Percentiles rank a stretch among this genome's conserved stretches.
These are phyloP conservation scores for Melanostoma scalare DNA, from an alignment of 2,888 invertebrate genomes.

Conservation along the genomic window DNA sequence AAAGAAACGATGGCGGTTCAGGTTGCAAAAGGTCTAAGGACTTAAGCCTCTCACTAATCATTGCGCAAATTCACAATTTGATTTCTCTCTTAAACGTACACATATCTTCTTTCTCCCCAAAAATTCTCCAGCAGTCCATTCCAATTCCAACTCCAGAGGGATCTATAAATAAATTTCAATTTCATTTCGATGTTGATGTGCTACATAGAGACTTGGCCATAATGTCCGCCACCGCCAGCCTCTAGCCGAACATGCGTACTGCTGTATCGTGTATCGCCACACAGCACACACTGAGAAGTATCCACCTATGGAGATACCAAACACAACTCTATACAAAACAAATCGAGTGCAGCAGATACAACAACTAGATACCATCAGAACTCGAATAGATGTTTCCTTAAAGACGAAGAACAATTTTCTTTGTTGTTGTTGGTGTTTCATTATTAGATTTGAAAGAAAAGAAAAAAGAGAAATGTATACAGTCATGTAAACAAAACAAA, in stretches of 20 bases:
- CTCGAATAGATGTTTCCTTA: neutral
- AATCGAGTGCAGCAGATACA: constrained; percentile 41
- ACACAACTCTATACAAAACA: constrained; percentile 26
- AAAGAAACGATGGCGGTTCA: constrained; percentile 36
- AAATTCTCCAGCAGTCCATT: neutral
- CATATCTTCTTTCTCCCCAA: too few relatives aligned
- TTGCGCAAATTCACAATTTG: constrained; percentile 46
- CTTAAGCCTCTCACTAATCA: constrained; percentile 4
- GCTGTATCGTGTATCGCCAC: too few relatives aligned
- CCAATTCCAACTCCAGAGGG: neutral
- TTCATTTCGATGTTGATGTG: constrained; percentile 32
- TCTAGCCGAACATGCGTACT: constrained; percentile 57
- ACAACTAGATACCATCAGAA: too few relatives aligned
- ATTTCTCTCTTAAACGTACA: constrained; percentile 31
- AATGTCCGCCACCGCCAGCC: constrained; percentile 27
- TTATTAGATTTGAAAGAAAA: constrained; percentile 6
- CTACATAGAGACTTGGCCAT: constrained; percentile 19
- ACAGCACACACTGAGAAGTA: too few relatives aligned
- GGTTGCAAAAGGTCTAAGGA: constrained; percentile 21
- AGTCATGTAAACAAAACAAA: constrained; percentile 38
- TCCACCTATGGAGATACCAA: neutral
- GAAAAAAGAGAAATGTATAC: constrained; percentile 42
- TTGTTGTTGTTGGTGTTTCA: neutral
- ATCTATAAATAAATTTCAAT: constrained; percentile 58
- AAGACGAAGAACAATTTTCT: constrained; percentile 37